Conservation (phyloP, 2,888 invertebrate genomes). For the Dexiosoma caninum region DNA sequence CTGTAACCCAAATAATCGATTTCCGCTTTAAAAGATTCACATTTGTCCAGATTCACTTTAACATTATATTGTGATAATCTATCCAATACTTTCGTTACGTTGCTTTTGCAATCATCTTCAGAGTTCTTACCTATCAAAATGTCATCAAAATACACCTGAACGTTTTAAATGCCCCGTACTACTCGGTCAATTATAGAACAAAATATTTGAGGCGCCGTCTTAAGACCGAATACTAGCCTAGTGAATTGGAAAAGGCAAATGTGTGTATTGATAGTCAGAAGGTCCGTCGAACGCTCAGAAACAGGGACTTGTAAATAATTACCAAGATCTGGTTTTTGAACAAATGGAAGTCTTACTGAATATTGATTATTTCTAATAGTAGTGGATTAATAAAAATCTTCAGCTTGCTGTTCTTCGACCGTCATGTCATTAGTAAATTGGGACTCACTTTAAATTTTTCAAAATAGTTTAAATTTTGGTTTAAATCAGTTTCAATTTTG, state of each 20-base stretch:
- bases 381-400: no score
- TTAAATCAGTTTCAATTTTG: no score
- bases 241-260: background rate
- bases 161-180: conserved; percentile 11
- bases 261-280: background rate
- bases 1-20: conserved; percentile 53
- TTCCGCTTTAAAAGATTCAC: conserved; percentile 51
- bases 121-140: conserved; percentile 46
- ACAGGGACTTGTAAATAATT: conserved; percentile 45
- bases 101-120: conserved; percentile 30
- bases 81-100: conserved; percentile 40
- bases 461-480: no score
- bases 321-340: no score
- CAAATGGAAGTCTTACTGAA: no score
- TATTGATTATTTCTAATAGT: no score
- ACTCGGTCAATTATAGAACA: background rate
- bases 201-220: conserved; percentile 31
- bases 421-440: no score
- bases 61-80: conserved; percentile 58
- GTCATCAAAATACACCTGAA: conserved; percentile 55
- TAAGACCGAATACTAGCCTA: conserved; percentile 55
- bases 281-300: no score
- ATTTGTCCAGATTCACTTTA: no score
- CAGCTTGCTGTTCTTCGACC: no score
- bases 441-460: no score